Percentiles rank a stretch among this genome's conserved stretches.
Evolutionary conservation across 1,140 invertebrate species (phyloP).

Genomic region (Agrypnia vestita): DNA sequence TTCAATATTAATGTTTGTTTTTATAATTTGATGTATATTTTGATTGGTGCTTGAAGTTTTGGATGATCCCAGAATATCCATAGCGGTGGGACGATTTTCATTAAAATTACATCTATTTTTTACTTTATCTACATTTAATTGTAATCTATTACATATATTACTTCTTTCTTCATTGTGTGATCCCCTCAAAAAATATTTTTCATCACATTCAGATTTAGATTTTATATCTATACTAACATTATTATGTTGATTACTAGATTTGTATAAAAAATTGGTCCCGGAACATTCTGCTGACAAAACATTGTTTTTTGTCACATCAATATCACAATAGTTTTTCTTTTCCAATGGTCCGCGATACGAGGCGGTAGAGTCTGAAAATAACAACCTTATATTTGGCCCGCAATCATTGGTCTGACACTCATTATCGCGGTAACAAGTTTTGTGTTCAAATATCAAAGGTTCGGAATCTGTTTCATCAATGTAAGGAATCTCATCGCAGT

Average conservation of each 20-base stretch:
- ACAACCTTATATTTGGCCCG: conserved; percentile 36
- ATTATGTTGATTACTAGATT: conserved; percentile 12
- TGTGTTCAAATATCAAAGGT: conserved; percentile 69
- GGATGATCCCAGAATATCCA: conserved; percentile 65
- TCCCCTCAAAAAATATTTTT: conserved; percentile 58
- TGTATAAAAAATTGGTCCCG: conserved; percentile 27
- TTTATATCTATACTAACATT: conserved; percentile 3
- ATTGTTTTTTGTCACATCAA: conserved; percentile 37
- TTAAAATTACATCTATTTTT: conserved; percentile 34
- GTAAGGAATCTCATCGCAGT: conserved; percentile 66
- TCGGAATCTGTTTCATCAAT: conserved; percentile 71
- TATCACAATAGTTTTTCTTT: conserved; percentile 49
- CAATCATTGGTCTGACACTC: conserved; percentile 44
- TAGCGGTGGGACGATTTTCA: conserved; percentile 58
- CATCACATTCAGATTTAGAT: conserved; percentile 3
- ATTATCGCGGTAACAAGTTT: conserved; percentile 56
- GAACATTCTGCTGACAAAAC: neutral
- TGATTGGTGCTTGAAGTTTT: neutral
- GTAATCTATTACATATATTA: conserved; percentile 13
- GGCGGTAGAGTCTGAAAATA: conserved; percentile 43
- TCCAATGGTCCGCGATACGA: neutral
- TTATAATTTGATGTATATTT: no score
- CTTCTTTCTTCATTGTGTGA: conserved; percentile 62
- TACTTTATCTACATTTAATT: neutral
- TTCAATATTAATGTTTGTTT: no score